These are phyloP conservation scores for Phocides pigmalion DNA, from an alignment of 1,140 invertebrate species.

Conservation along the genomic window DNA sequence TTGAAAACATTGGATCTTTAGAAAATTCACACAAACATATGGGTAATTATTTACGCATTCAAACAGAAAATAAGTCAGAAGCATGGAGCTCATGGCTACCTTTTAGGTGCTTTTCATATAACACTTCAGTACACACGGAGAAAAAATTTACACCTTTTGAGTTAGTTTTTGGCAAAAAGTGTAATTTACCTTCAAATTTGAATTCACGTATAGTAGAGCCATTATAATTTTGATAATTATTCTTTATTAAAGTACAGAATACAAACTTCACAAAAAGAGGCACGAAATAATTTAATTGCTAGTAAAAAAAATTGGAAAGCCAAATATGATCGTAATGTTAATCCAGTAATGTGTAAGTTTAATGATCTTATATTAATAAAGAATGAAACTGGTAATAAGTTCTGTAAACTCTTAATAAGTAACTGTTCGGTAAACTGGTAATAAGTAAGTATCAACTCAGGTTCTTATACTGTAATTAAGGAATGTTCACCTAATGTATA, in stretches of 20 bases:
- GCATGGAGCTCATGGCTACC: constrained; percentile 27
- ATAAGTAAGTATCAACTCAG: constrained; percentile 20
- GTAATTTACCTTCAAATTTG: constrained; percentile 21
- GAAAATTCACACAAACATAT: constrained; percentile 26
- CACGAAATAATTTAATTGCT: constrained; percentile 29
- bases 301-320: constrained; percentile 26
- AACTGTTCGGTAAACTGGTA: too few relatives aligned
- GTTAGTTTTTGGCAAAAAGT: constrained; percentile 22
- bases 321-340: constrained; percentile 31
- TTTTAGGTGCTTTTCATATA: constrained; percentile 27
- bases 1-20: constrained; percentile 25
- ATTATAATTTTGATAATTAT: constrained; percentile 23
- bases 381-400: constrained; percentile 27
- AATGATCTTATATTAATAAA: constrained; percentile 34
- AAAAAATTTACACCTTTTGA: constrained; percentile 20
- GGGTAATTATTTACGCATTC: constrained; percentile 14
- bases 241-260: constrained; percentile 23
- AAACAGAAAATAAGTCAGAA: constrained; percentile 20
- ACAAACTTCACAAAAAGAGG: constrained; percentile 21
- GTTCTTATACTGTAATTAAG: constrained; percentile 24
- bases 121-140: constrained; percentile 10
- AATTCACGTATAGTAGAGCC: constrained; percentile 6
- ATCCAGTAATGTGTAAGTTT: constrained; percentile 27
- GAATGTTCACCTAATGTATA: constrained; percentile 21
- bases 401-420: too few relatives aligned